Percentiles rank a stretch among this genome's conserved stretches.
Evolutionary conservation across 1,140 invertebrate species (phyloP).

Genomic region (Megalopta genalis): DNA sequence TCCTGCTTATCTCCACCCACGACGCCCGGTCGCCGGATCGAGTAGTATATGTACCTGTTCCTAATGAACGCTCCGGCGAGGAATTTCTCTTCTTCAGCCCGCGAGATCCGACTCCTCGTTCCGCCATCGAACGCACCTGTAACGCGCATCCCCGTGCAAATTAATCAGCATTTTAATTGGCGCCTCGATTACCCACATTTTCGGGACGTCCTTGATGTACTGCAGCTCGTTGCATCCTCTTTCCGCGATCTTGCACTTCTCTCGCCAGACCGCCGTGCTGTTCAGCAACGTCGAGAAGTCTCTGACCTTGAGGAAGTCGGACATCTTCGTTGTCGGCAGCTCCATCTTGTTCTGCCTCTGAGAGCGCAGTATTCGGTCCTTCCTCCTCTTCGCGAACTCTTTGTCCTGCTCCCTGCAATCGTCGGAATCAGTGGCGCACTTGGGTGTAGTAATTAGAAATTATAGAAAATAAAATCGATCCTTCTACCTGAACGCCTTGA

Average conservation of each 20-base stretch:
- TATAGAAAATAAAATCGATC: too few relatives aligned
- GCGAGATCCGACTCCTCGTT: constrained; percentile 48
- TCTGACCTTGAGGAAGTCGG: constrained; percentile 5
- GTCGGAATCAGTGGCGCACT: too few relatives aligned
- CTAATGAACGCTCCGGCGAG: neutral
- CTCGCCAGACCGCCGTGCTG: constrained; percentile 72
- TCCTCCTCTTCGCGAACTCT: constrained; percentile 67
- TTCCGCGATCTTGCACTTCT: constrained; percentile 62
- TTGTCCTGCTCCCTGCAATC: constrained; percentile 70
- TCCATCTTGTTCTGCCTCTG: constrained; percentile 17
- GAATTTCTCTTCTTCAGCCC: too few relatives aligned
- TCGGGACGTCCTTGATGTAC: constrained; percentile 76
- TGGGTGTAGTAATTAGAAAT: too few relatives aligned
- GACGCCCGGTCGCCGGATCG: too few relatives aligned
- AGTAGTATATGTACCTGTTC: constrained; percentile 26
- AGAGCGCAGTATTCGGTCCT: constrained; percentile 32
- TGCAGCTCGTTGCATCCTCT: constrained; percentile 40
- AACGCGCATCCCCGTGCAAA: constrained; percentile 35
- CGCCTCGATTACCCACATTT: constrained; percentile 63
- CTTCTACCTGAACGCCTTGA: constrained; percentile 68
- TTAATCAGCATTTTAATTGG: constrained; percentile 20
- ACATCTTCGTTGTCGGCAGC: neutral
- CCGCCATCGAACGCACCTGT: constrained; percentile 59
- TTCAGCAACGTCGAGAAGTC: constrained; percentile 66
- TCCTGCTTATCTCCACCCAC: constrained; percentile 6